Evolutionary conservation across 2,888 invertebrate species (phyloP), one percentile per base, ranked within the genome.

Genomic region (Andrena haemorrhoa): DNA sequence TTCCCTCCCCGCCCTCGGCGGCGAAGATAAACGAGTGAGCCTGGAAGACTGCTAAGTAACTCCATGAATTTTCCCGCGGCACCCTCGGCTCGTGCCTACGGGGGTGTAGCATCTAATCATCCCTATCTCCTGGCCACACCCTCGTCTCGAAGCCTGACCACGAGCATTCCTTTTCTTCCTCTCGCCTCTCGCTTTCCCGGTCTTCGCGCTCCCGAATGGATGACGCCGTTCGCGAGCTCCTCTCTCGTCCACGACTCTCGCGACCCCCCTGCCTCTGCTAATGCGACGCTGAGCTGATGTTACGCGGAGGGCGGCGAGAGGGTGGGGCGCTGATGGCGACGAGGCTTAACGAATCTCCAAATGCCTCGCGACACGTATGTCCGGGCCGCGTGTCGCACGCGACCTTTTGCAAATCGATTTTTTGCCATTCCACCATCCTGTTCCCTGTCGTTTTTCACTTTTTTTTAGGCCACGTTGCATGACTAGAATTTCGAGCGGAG

Each of bases 51-150:
- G 89, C 90, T 89, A 90, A 91, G 92, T 90, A 91, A 92, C 90
- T 92, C 92, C 89, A 93, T 92, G 93, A 93, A 93, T 93, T 93
- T 93, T 90, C 92, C 92, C 90, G 89, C 72, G 51, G 75, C 87
- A 82, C 81, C 86, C 78, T 65, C 75, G 74, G 68, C 73, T 83
- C 81, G 82, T 80, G 78, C 72, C 86, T 86, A 60, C 83, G 89
- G 89, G 87, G 87, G 90, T 89, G 91, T 88, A 89, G 84, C 88
- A 89, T 89, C 92, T 92, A 92, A 93, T 93, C 92, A 92, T 89
- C 90, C 91, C 92, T 90, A 89, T 92, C 92, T 93, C 83, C 84
- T 83, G 87, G 88, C 89, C 91, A 89, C 91, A 91, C 91, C 91
- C 90, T 89, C 84, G 76, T 65, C 79, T 63, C 68, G 79, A 66